Evolutionary conservation across 1,140 invertebrate species (phyloP), one percentile per base, ranked within the genome.

Genomic region (Drosophila micromelanica): DNA sequence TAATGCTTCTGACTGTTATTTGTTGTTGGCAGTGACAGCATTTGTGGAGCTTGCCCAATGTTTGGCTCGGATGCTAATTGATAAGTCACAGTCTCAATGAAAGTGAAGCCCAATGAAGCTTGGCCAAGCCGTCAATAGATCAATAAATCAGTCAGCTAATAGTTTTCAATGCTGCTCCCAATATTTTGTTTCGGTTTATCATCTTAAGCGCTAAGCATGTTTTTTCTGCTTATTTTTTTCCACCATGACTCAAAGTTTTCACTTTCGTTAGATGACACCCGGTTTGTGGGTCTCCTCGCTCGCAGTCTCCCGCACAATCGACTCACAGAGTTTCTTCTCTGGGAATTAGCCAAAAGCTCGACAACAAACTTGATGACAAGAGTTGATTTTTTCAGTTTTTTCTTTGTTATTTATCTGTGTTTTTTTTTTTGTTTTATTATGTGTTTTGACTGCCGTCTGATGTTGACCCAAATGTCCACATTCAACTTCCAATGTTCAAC

Each of bases 401-500:
- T 13, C 40, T 20, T 56, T 56, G 35, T 56, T 56, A 35, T 56
- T 42, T 17, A 27, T 27, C n/a, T n/a, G n/a, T n/a, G n/a, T 6
- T 23, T 0, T 11, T 27, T 42, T 7, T 57, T 30, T 57, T 32
- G 7, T 35, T 35, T 35, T 35, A 35, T 32, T 57, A 43, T 57
- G 52, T 20, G 12, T 46, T 20, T 35, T 27, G 27, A 42, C 57
- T 60, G 55, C 43, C 42, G 57, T 46, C 45, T 59, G 54, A 30
- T 61, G 65, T 30, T 73, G 65, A 73, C 71, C 71, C 45, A 73
- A 69, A 73, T 73, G 71, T 55, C 30, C 54, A 69, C 71, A 69
- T 46, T 65, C 63, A 54, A 56, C 56, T 20, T 57, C 45, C 59
- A 67, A 59, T 60, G 70, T 45, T 73, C 35, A 65, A 59, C 70